Percentiles rank a stretch among this genome's conserved stretches.
These are phyloP conservation scores for Microcebus jonahi DNA, from an alignment of 2,113 vertebrate species.

Conservation along the genomic window DNA sequence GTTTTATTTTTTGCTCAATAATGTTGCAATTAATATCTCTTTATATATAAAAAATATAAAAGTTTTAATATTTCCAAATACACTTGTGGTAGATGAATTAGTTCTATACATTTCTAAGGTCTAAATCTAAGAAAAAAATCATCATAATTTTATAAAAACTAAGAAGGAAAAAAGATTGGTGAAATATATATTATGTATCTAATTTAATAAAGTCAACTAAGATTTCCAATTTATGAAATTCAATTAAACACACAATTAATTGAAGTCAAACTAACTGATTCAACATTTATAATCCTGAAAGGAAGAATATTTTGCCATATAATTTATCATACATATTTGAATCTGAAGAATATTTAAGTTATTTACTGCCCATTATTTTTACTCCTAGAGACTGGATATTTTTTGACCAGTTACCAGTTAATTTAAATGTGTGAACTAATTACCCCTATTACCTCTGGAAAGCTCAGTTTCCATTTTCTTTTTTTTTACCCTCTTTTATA, in stretches of 20 bases:
- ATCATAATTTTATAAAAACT: slow-evolving; percentile 76
- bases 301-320: slow-evolving; percentile 30
- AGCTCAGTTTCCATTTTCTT: not conserved
- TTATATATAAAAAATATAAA: not conserved
- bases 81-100: not conserved
- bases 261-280: not conserved
- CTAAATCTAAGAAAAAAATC: slow-evolving; percentile 69
- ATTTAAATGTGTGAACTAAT: slow-evolving; percentile 34
- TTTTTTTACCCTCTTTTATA: not conserved
- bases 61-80: slow-evolving; percentile 14
- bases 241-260: slow-evolving; percentile 43
- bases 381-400: not conserved
- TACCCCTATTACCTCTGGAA: not conserved
- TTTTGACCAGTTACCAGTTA: not conserved
- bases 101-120: slow-evolving; percentile 54
- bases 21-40: not conserved
- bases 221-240: slow-evolving; percentile 44
- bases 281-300: slow-evolving; percentile 52
- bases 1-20: not conserved
- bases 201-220: not conserved
- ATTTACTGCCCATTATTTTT: not conserved
- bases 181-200: not conserved
- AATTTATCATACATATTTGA: not conserved
- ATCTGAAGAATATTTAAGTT: slow-evolving; percentile 23
- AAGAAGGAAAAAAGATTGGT: slow-evolving; percentile 59